Percentiles rank a stretch among this genome's conserved stretches.
Evolutionary conservation across 2,888 invertebrate species (phyloP).

Genomic region (Metopia argyrocephala): DNA sequence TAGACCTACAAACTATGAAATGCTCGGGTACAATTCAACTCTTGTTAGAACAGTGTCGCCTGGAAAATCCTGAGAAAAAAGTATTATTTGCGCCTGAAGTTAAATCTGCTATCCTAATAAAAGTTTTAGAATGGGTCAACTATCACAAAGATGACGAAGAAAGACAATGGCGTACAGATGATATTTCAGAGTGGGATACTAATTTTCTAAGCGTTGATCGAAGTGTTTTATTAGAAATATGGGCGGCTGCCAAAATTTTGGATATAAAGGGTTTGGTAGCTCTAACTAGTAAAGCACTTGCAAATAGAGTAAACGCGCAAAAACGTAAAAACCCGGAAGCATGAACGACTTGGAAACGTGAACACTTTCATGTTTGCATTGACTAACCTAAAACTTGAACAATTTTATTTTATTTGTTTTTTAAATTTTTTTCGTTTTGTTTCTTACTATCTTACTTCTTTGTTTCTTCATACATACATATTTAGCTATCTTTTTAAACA

Average conservation of each 20-base stretch:
- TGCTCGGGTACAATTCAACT: constrained; percentile 99
- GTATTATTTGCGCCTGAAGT: constrained; percentile 98
- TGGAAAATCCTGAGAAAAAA: constrained; percentile 95
- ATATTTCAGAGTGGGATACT: constrained; percentile 99
- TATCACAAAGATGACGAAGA: constrained; percentile 98
- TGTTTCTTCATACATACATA: no score
- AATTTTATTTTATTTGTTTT: no score
- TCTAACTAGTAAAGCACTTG: constrained; percentile 98
- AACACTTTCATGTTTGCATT: no score
- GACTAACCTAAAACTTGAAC: no score
- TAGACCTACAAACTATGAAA: constrained; percentile 97
- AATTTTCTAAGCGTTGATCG: constrained; percentile 99
- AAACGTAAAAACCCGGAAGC: no score
- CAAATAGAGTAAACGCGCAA: no score
- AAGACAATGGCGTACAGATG: constrained; percentile 98
- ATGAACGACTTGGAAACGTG: no score
- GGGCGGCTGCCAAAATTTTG: constrained; percentile 97
- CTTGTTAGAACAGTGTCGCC: constrained; percentile 96
- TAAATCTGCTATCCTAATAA: constrained; percentile 96
- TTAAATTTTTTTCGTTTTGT: no score
- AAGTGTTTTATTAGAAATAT: constrained; percentile 96
- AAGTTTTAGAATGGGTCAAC: constrained; percentile 95
- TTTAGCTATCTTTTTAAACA: no score
- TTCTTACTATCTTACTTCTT: no score
- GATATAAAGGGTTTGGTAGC: constrained; percentile 97